Conservation (phyloP, 2,113 vertebrate genomes). For the Naja naja region DNA sequence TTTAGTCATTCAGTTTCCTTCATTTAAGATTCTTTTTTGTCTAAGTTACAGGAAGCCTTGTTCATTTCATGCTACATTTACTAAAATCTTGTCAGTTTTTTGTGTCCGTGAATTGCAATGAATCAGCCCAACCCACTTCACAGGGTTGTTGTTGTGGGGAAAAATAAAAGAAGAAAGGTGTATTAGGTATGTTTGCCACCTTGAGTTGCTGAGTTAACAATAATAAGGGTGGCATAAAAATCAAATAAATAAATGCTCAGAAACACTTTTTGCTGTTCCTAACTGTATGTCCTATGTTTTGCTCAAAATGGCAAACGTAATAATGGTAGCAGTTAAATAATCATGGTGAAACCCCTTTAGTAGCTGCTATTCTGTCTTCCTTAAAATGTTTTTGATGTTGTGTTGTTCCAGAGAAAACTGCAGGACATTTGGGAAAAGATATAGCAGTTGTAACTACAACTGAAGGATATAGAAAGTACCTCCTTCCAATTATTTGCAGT, state of each 20-base stretch:
- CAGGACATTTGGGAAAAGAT: neutral
- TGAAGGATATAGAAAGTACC: neutral
- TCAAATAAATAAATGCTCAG: neutral
- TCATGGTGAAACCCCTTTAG: neutral
- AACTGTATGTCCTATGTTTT: neutral
- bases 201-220: neutral
- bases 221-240: neutral
- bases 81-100: neutral
- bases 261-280: neutral
- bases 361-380: neutral
- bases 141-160: neutral
- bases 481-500: neutral
- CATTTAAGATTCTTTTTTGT: neutral
- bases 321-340: neutral
- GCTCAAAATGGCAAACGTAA: neutral
- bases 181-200: neutral
- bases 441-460: neutral
- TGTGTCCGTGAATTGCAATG: neutral
- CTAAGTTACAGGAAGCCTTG: neutral
- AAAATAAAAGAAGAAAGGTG: neutral
- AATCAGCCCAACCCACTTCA: neutral
- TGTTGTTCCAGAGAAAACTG: neutral
- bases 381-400: neutral
- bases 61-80: neutral
- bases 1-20: neutral